Evolutionary conservation across 2,113 vertebrate genomes (phyloP), one percentile per base, ranked within the genome.

Genomic region (Bombycilla garrulus): DNA sequence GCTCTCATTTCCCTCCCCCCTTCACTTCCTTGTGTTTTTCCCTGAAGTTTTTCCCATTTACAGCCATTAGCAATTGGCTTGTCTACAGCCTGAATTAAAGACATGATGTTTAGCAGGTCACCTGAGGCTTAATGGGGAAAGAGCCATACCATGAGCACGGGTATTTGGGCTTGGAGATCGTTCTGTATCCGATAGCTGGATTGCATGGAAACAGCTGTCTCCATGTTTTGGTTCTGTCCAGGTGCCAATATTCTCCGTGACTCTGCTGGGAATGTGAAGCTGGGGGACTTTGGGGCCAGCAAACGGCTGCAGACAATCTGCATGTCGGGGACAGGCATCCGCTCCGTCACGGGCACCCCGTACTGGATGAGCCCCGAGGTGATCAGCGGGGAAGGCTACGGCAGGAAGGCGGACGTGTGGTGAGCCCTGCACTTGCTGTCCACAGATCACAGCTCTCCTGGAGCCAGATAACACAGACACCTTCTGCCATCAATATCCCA

Each of bases 361-460:
- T 99, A 99, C 94, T 99, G 99, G 99, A 99, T 99, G 99, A 99
- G 99, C 95, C 99, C 99, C 0, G 99, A 99, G 95, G 99, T 99
- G 97, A 99, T 99, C 98, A 99, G 99, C 4, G 99, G 99, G 44
- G 99, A 99, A 81, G 99, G 99, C 92, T 99, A 99, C 15, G 99
- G 99, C 85, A 97, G 99, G 91, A 99, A 99, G 95, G 99, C 99
- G 0, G 99, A 99, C 1, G 98, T 99, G 79, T 99, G 99, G 99
- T 99, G 96, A 98, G 98, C 24, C 90, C 58, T 53, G 9, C 26
- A 5, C 65, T 60, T 50, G 47, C 65, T 77, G 48, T 40, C 69
- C 36, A 0, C 7, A 35, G 31, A 24, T 57, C 40, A 15, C 77
- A 42, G 81, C 72, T 65, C 69, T 72, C 15, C 76, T 50, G 73